Evolutionary conservation across 2,797 vertebrate species (phyloP).

Genomic region (Lepus townsendii): DNA sequence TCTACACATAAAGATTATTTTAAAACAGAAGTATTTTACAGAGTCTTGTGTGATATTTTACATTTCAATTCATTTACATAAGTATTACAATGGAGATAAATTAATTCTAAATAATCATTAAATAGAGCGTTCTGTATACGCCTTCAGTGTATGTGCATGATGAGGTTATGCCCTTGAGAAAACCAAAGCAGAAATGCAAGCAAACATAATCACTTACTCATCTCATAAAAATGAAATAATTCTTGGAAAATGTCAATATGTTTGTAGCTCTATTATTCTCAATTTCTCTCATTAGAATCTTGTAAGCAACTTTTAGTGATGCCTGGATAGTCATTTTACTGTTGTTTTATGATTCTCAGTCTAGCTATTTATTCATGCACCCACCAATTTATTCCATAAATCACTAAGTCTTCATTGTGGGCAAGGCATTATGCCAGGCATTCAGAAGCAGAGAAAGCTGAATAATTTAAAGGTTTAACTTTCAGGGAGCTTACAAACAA

Average conservation of each 20-base stretch:
- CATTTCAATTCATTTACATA: conserved; percentile 46
- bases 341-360: conserved; percentile 69
- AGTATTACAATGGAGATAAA: conserved; percentile 21
- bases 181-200: background rate
- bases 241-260: conserved; percentile 70
- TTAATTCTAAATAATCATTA: conserved; percentile 47
- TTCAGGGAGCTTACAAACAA: conserved; percentile 42
- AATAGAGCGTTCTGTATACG: background rate
- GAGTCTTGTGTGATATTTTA: background rate
- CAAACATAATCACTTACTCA: background rate
- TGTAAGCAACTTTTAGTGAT: conserved; percentile 73
- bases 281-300: conserved; percentile 64
- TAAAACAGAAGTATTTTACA: background rate
- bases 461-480: conserved; percentile 65
- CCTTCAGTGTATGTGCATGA: background rate
- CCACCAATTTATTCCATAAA: conserved; percentile 71
- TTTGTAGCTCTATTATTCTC: conserved; percentile 63
- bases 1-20: conserved; percentile 1
- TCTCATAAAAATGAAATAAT: conserved; percentile 60
- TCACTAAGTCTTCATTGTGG: conserved; percentile 38
- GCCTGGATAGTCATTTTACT: conserved; percentile 57
- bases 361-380: conserved; percentile 61
- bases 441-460: conserved; percentile 21
- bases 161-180: background rate
- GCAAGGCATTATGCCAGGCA: background rate